Evolutionary conservation across 2,113 vertebrate genomes (phyloP).

Genomic region (Ursus arctos): DNA sequence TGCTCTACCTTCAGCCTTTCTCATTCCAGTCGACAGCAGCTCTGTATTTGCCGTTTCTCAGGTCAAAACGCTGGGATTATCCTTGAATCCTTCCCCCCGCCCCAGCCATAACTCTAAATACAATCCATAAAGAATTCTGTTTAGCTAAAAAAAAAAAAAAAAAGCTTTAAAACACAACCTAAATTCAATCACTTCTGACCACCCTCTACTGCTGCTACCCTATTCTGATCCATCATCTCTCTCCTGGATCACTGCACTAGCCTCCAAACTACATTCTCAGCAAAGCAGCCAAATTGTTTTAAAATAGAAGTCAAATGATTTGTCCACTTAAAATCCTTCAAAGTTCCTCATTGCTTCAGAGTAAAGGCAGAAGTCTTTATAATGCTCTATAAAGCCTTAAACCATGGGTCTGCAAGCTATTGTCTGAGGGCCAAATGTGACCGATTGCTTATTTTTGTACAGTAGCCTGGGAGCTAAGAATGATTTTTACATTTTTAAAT

Average conservation of each 20-base stretch:
- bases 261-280: neutral
- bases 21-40: neutral
- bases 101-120: neutral
- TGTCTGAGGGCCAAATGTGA: neutral
- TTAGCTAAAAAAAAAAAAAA: neutral
- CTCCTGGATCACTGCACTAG: neutral
- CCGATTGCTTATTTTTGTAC: neutral
- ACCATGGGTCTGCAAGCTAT: neutral
- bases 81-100: neutral
- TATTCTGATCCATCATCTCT: neutral
- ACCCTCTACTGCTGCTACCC: neutral
- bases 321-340: neutral
- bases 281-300: neutral
- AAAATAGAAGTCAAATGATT: neutral
- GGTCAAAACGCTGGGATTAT: neutral
- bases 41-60: neutral
- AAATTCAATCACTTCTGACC: neutral
- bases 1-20: neutral
- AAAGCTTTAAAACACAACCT: neutral
- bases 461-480: neutral
- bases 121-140: neutral
- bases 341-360: neutral
- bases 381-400: neutral
- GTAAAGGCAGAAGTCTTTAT: neutral
- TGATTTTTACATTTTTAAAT: neutral